These are phyloP conservation scores for Amphiduros pacificus DNA, from an alignment of 2,888 invertebrate genomes.

Conservation along the genomic window DNA sequence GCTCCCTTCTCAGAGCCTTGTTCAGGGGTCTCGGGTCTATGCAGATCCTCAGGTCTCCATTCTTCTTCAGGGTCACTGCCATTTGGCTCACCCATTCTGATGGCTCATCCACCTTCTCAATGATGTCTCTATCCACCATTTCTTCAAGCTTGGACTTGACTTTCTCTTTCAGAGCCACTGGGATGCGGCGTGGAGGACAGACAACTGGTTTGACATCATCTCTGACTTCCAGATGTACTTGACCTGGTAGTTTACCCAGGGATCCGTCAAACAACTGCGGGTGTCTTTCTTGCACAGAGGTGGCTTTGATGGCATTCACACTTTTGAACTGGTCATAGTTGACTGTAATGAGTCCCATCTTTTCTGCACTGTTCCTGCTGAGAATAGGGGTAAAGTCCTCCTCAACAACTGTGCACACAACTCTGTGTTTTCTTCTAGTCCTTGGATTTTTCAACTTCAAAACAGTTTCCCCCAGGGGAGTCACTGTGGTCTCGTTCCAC, in stretches of 20 bases:
- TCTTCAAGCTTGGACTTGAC: background rate
- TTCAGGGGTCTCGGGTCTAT: conserved; percentile 4
- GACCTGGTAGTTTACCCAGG: background rate
- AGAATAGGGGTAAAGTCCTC: too few relatives aligned
- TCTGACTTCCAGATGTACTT: background rate
- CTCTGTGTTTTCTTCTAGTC: too few relatives aligned
- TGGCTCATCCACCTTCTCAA: background rate
- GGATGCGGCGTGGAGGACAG: background rate
- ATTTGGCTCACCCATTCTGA: conserved; percentile 9
- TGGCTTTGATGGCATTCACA: too few relatives aligned
- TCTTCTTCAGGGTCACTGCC: background rate
- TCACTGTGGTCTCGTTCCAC: too few relatives aligned
- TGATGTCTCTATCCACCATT: background rate
- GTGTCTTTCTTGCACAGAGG: too few relatives aligned
- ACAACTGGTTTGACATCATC: background rate
- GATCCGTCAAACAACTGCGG: too few relatives aligned
- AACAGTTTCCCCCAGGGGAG: too few relatives aligned
- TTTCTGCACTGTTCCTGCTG: too few relatives aligned
- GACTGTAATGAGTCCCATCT: too few relatives aligned
- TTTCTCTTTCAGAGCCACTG: background rate
- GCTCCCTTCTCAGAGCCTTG: background rate
- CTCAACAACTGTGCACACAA: too few relatives aligned
- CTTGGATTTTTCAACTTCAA: too few relatives aligned
- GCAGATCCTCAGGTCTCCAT: conserved; percentile 3
- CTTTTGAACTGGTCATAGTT: too few relatives aligned